Conservation (phyloP, 2,113 vertebrate species). For the Brienomyrus brachyistius region DNA sequence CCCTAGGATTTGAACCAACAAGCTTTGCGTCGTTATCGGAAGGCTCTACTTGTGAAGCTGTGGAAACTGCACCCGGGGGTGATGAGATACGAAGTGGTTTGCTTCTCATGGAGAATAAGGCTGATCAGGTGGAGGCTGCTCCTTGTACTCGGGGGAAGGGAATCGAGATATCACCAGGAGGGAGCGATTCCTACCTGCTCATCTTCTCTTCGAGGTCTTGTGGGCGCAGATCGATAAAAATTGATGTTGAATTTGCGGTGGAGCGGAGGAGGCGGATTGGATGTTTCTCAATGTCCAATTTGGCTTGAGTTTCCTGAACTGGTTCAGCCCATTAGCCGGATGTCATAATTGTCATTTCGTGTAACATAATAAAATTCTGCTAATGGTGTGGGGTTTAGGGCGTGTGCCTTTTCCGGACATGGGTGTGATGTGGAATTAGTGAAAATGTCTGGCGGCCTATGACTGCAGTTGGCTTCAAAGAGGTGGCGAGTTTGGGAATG, state of each 20-base stretch:
- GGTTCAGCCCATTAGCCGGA: constrained; percentile 33
- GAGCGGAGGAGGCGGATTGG: constrained; percentile 29
- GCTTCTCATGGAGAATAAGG: neutral
- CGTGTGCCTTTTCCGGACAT: constrained; percentile 30
- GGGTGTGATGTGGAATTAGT: constrained; percentile 29
- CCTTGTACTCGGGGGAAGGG: neutral
- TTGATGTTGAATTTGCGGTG: constrained; percentile 38
- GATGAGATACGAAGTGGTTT: neutral
- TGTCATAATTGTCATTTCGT: constrained; percentile 24
- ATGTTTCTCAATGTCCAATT: constrained; percentile 35
- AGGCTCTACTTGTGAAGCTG: neutral
- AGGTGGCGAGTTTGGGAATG: neutral
- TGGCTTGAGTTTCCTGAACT: constrained; percentile 29
- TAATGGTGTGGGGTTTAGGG: constrained; percentile 38
- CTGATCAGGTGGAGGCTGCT: no score
- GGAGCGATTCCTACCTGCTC: constrained; percentile 38
- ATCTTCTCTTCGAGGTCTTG: constrained; percentile 53
- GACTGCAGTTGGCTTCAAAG: constrained; percentile 10
- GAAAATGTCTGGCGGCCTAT: constrained; percentile 23
- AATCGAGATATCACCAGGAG: constrained; percentile 18
- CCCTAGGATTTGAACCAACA: neutral
- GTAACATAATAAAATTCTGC: constrained; percentile 24
- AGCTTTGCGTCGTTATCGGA: neutral
- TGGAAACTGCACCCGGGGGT: neutral
- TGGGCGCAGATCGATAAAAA: constrained; percentile 31